Percentiles rank a stretch among this genome's conserved stretches.
These are phyloP conservation scores for Meda fulgida DNA, from an alignment of 2,797 vertebrate genomes.

Conservation along the genomic window DNA sequence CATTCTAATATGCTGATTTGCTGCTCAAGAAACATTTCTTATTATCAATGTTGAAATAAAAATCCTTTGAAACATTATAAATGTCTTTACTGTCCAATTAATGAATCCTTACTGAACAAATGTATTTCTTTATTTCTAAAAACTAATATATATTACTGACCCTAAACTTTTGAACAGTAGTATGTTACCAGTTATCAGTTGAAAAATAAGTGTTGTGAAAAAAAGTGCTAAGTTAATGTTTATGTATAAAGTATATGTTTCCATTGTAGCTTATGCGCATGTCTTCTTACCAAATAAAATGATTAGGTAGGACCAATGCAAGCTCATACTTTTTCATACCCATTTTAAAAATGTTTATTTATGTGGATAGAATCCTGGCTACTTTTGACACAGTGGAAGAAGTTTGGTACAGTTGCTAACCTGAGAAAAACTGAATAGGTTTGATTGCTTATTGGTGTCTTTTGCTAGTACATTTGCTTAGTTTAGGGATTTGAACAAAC, in stretches of 20 bases:
- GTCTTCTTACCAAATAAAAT: background rate
- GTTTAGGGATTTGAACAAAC: conserved; percentile 3
- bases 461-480: background rate
- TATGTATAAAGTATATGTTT: background rate
- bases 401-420: background rate
- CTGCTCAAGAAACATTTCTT: background rate
- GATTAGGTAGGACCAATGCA: too few relatives aligned
- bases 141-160: background rate
- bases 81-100: background rate
- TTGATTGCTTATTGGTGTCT: background rate
- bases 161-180: background rate
- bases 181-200: too few relatives aligned
- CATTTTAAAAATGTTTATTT: background rate
- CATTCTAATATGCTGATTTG: background rate
- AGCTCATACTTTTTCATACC: too few relatives aligned
- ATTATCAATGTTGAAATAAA: background rate
- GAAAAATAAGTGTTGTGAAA: background rate
- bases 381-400: background rate
- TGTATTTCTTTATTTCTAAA: background rate
- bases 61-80: background rate
- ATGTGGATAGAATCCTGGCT: background rate
- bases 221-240: too few relatives aligned
- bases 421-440: background rate
- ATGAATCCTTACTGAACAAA: background rate
- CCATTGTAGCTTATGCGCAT: background rate